phyloP scores from a whole-genome alignment of 2,797 vertebrate genomes.

The Cyprinella venusta region DNA sequence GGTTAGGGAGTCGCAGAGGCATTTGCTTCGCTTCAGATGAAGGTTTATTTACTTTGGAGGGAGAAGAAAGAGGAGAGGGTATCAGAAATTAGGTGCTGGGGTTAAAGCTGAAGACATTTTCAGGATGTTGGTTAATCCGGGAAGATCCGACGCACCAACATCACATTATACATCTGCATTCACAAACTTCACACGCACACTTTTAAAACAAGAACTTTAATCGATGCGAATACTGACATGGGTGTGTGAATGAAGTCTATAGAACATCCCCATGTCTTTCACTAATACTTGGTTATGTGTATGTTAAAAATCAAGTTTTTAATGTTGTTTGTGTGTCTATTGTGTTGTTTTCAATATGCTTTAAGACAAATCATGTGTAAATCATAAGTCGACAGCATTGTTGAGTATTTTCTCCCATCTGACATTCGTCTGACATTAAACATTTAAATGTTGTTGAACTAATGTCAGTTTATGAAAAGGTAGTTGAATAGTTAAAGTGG shows the following conservation, averaged over 20 bases:
- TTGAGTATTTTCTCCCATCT: too few species aligned
- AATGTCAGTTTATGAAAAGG: too few species aligned
- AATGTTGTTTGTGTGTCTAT: too few species aligned
- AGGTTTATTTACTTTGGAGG: conserved; percentile 41
- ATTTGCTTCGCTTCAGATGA: conserved; percentile 39
- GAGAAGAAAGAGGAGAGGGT: conserved; percentile 36
- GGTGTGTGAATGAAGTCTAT: neutral
- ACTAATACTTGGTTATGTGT: neutral
- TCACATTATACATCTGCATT: conserved; percentile 26
- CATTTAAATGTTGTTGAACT: too few species aligned
- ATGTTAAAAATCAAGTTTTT: too few species aligned
- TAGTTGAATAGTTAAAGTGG: too few species aligned
- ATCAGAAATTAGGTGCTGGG: conserved; percentile 41
- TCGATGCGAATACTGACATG: neutral
- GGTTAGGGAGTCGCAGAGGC: conserved; percentile 19
- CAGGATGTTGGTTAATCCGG: conserved; percentile 19
- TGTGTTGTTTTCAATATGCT: too few species aligned
- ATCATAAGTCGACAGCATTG: too few species aligned
- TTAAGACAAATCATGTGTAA: too few species aligned
- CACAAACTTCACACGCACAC: neutral
- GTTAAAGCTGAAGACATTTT: conserved; percentile 24
- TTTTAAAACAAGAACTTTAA: neutral
- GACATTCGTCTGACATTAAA: too few species aligned
- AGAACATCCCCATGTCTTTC: too few species aligned
- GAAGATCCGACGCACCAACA: neutral